Percentiles rank a stretch among this genome's conserved stretches.
Evolutionary conservation across 1,140 invertebrate species (phyloP).

Genomic region (Wiebesia pumilae): DNA sequence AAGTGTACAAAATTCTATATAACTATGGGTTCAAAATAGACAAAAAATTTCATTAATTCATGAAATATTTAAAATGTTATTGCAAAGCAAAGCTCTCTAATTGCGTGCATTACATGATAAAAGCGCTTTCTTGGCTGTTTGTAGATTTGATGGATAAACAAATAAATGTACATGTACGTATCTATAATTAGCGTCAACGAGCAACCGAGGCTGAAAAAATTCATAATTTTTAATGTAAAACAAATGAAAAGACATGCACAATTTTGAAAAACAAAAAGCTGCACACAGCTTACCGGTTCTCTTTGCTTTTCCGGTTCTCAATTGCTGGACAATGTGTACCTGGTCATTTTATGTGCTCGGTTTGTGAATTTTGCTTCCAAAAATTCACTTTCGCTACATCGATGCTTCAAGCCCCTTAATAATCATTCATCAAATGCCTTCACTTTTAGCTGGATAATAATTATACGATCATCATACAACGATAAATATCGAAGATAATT

Average conservation of each 20-base stretch:
- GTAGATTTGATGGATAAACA: neutral
- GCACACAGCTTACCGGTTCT: conserved; percentile 47
- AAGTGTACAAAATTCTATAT: neutral
- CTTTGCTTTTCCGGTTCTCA: conserved; percentile 22
- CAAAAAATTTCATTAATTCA: neutral
- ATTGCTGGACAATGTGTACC: conserved; percentile 31
- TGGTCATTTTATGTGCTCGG: neutral
- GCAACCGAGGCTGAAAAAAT: neutral
- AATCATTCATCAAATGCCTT: neutral
- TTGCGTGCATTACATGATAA: neutral
- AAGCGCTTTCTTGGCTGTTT: neutral
- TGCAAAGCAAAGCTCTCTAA: conserved; percentile 25
- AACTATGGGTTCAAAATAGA: neutral
- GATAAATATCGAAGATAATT: neutral
- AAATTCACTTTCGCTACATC: neutral
- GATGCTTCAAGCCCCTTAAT: neutral
- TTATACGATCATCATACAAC: neutral
- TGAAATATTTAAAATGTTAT: neutral
- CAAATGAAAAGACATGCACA: neutral
- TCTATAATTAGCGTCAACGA: neutral
- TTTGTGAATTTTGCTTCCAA: conserved; percentile 27
- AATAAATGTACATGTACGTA: neutral
- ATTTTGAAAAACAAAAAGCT: conserved; percentile 12
- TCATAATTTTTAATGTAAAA: neutral
- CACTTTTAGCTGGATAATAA: neutral